phyloP scores from a whole-genome alignment of 2,888 invertebrate genomes.

The Stictocephala bisonia region DNA sequence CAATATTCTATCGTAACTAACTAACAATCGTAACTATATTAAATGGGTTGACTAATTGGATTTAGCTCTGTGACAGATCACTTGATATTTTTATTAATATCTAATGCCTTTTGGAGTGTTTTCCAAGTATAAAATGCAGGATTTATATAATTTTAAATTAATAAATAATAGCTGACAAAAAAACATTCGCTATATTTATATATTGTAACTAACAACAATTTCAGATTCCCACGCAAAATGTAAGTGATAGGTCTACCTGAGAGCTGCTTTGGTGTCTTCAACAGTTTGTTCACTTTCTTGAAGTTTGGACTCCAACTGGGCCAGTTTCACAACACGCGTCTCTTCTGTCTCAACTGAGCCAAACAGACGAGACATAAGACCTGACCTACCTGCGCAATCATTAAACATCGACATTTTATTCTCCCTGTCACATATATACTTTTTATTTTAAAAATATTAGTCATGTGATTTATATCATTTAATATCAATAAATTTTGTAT shows the following conservation, averaged over 20 bases:
- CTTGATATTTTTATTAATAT: background rate
- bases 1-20: no score
- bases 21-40: no score
- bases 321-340: constrained; percentile 76
- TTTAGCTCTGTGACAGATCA: background rate
- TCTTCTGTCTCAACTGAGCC: constrained; percentile 82
- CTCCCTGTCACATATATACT: no score
- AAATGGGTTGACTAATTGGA: no score
- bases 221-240: constrained; percentile 4
- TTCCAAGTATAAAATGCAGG: no score
- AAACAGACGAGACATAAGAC: constrained; percentile 79
- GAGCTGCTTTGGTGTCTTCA: constrained; percentile 69
- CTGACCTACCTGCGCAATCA: constrained; percentile 73
- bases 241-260: constrained; percentile 69
- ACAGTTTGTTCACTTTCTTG: constrained; percentile 71
- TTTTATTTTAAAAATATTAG: background rate
- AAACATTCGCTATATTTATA: no score
- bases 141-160: no score
- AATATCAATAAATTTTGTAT: no score
- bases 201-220: constrained; percentile 12
- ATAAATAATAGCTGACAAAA: no score
- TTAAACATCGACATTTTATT: no score
- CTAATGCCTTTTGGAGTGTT: no score
- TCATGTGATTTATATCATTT: background rate
- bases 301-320: constrained; percentile 75